Evolutionary conservation across 2,797 vertebrate genomes (phyloP).

Genomic region (Apodemus agrarius): DNA sequence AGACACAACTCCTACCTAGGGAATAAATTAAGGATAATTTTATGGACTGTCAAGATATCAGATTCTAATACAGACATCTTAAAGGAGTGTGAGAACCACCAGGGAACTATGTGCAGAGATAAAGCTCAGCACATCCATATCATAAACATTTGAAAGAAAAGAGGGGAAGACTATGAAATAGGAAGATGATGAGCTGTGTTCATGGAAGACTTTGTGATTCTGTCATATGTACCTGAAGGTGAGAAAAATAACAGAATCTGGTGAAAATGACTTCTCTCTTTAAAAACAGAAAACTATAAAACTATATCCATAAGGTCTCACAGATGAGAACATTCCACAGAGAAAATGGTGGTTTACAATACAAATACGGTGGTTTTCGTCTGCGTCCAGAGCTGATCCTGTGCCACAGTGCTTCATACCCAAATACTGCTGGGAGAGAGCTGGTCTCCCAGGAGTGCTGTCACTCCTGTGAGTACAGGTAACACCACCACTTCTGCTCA

Average conservation of each 20-base stretch:
- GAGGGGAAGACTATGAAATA: not conserved
- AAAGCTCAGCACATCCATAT: not conserved
- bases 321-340: not conserved
- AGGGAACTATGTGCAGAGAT: slow-evolving; percentile 9
- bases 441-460: too few relatives aligned
- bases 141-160: slow-evolving; percentile 10
- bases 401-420: too few relatives aligned
- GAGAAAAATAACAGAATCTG: not conserved
- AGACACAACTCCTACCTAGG: not conserved
- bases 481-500: too few relatives aligned
- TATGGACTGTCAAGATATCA: not conserved
- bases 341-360: slow-evolving; percentile 5
- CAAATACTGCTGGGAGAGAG: too few relatives aligned
- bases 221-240: not conserved
- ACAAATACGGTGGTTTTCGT: not conserved
- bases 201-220: not conserved
- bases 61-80: slow-evolving; percentile 19
- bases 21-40: slow-evolving; percentile 58
- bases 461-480: too few relatives aligned
- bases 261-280: not conserved
- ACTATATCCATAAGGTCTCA: not conserved
- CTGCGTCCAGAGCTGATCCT: too few relatives aligned
- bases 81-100: slow-evolving; percentile 20
- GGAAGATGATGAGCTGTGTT: not conserved
- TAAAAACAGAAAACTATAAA: slow-evolving; percentile 13